Percentiles rank a stretch among this genome's conserved stretches.
phyloP scores from a whole-genome alignment of 2,113 vertebrate species.

The Shinisaurus crocodilurus region DNA sequence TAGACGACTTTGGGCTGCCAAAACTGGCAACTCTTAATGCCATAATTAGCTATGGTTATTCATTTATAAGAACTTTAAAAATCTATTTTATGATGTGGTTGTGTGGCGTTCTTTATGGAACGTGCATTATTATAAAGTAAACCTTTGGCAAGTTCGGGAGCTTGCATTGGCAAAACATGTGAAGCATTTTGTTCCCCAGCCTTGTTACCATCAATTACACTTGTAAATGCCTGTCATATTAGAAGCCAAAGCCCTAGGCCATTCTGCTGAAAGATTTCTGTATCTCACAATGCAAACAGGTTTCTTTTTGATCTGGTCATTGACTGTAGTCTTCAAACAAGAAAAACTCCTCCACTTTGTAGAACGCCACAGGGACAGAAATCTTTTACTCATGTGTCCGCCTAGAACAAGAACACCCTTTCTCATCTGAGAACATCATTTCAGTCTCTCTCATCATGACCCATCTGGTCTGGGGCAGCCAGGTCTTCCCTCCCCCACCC shows the following conservation, averaged over 20 bases:
- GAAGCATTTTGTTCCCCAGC: slow-evolving; percentile 65
- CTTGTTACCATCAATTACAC: slow-evolving; percentile 69
- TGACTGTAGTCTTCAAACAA: background rate
- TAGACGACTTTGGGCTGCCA: background rate
- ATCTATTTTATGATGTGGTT: slow-evolving; percentile 22
- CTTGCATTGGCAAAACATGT: slow-evolving; percentile 45
- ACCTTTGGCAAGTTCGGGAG: slow-evolving; percentile 50
- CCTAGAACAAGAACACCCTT: background rate
- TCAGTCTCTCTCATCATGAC: background rate
- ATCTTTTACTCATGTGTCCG: background rate
- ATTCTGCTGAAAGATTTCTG: slow-evolving; percentile 52
- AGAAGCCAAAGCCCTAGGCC: slow-evolving; percentile 46
- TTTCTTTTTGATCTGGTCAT: background rate
- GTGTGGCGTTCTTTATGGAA: slow-evolving; percentile 20
- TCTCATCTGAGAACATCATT: background rate
- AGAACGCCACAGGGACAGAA: background rate
- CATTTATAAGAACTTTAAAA: background rate
- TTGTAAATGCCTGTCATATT: slow-evolving; percentile 70
- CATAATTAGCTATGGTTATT: background rate
- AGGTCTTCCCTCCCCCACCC: no score
- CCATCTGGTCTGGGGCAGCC: background rate
- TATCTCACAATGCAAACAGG: slow-evolving; percentile 23
- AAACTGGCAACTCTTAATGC: background rate
- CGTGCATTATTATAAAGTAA: slow-evolving; percentile 16
- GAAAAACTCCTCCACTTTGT: background rate